These are phyloP conservation scores for Netelia fuscicornis DNA, from an alignment of 2,888 invertebrate species.

Conservation along the genomic window DNA sequence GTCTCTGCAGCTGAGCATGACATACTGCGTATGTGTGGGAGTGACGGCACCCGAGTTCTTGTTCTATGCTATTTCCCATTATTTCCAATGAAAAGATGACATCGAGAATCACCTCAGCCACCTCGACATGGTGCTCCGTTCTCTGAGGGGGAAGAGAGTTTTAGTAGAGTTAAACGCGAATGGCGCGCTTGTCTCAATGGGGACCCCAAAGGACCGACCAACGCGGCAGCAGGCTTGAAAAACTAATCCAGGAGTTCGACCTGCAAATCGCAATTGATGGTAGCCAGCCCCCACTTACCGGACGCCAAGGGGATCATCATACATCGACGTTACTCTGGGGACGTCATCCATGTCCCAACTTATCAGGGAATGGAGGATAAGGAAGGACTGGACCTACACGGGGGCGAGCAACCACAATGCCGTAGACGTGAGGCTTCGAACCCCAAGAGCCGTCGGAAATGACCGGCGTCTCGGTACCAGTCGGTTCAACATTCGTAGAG, in stretches of 20 bases:
- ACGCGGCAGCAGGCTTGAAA: constrained; percentile 22
- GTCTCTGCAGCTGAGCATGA: constrained; percentile 57
- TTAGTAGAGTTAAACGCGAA: constrained; percentile 56
- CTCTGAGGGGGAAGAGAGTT: no score
- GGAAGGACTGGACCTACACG: constrained; percentile 44
- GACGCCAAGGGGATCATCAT: constrained; percentile 54
- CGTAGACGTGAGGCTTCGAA: constrained; percentile 27
- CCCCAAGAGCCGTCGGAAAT: constrained; percentile 12
- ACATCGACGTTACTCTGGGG: constrained; percentile 62
- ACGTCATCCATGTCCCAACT: constrained; percentile 44
- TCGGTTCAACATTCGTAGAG: constrained; percentile 54
- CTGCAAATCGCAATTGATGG: constrained; percentile 37
- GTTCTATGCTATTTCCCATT: constrained; percentile 59
- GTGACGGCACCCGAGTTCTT: constrained; percentile 51
- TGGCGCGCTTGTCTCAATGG: constrained; percentile 43
- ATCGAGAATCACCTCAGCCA: constrained; percentile 56
- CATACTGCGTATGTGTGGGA: constrained; percentile 59
- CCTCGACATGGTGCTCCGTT: constrained; percentile 56
- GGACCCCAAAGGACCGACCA: constrained; percentile 23
- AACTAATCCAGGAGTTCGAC: constrained; percentile 37
- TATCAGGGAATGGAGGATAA: constrained; percentile 50
- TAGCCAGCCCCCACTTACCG: constrained; percentile 41
- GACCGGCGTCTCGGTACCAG: not conserved
- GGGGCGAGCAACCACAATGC: constrained; percentile 51
- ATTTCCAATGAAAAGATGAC: constrained; percentile 58